Percentiles rank a stretch among this genome's conserved stretches.
These are phyloP conservation scores for Barnardius zonarius DNA, from an alignment of 2,113 vertebrate genomes.

Conservation along the genomic window DNA sequence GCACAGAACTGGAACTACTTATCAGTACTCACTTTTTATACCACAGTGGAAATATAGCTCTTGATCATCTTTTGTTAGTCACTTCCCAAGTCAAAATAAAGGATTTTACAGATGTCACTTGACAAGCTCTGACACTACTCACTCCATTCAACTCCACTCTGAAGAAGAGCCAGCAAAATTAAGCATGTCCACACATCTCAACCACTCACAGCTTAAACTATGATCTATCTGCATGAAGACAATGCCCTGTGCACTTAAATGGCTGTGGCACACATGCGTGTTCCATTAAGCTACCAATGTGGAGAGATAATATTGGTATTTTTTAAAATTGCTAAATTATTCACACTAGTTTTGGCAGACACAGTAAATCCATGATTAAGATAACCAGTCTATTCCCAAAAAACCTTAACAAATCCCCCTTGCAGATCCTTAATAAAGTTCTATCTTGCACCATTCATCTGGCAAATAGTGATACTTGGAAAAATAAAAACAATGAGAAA, in stretches of 20 bases:
- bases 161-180: not conserved
- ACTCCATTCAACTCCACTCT: not conserved
- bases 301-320: not conserved
- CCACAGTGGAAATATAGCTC: not conserved
- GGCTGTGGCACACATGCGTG: not conserved
- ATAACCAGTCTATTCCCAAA: not conserved
- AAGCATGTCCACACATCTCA: not conserved
- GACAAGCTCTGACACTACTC: not conserved
- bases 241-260: not conserved
- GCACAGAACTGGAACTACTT: not conserved
- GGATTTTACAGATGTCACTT: not conserved
- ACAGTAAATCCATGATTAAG: not conserved
- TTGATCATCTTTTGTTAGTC: not conserved
- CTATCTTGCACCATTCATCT: not conserved
- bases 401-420: not conserved
- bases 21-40: not conserved
- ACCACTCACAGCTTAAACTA: not conserved
- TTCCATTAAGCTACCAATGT: not conserved
- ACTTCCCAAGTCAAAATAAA: not conserved
- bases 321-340: not conserved
- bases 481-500: not conserved
- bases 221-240: not conserved
- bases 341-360: not conserved
- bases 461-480: slow-evolving; percentile 10
- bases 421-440: not conserved